Evolutionary conservation across 37 sponge, comb jelly and placozoan genomes (phyloP), one percentile per base, ranked within the genome.

Genomic region (Ianthella basta): DNA sequence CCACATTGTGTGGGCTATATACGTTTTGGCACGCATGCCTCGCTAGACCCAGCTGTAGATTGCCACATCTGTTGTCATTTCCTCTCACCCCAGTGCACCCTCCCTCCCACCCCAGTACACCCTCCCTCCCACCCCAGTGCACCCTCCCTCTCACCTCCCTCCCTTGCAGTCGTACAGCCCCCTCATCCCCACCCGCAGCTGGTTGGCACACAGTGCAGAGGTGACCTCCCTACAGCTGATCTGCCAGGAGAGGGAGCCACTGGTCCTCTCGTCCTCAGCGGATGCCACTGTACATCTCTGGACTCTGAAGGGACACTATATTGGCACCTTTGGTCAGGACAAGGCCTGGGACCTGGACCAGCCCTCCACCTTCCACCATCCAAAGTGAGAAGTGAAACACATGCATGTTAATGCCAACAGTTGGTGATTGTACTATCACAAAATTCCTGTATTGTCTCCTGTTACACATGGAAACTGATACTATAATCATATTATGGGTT

Each of bases 281-380:
- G 97, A 96, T 85, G 72, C 90, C 37, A 93, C 91, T 0, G 94
- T 89, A 64, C 41, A 94, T 53, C 72, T 98, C 61, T 98, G 99
- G 99, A 98, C 89, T 24, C 39, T 91, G 12, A 60, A 86, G 29
- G 97, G 99, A 25, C 86, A 94, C 74, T 92, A 69, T 63, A 85
- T 98, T 13, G 99, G 99, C 27, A 94, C 85, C n/a, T 98, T 98
- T 91, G 99, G 99, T 0, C 97, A 97, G 77, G 77, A 85, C 25
- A 80, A 81, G 53, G 79, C 59, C n/a, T 91, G 92, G 92, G 60
- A 85, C 39, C 55, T 91, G 35, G 75, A 74, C 35, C 38, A 24
- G 33, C 88, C 92, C 4, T n/a, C 85, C 55, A 77, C 86, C 36
- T 91, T 85, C 54, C 92, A 91, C 63, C 88, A 91, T 80, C 92